Evolutionary conservation across 2,888 invertebrate genomes (phyloP), one percentile per base, ranked within the genome.

Genomic region (Amaurobius ferox): DNA sequence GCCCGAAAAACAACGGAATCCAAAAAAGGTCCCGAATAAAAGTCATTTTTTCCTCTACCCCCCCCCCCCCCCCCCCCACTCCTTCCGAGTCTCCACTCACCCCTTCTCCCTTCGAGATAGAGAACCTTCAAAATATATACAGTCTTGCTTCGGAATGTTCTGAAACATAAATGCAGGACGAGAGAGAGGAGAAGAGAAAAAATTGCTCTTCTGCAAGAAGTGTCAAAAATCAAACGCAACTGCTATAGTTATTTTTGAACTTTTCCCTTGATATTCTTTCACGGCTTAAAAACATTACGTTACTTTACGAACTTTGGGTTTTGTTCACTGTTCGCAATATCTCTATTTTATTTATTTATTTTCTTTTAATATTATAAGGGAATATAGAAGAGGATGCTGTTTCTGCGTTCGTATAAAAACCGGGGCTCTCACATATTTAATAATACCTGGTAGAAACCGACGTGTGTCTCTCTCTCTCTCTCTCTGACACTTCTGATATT

Each of bases 181-280:
- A 26, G 39, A 39, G 55, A 67, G 55, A 40, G 13, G 26, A n/a
- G 13, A 16, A 16, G 19, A 61, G 39, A 70, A 55, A 39, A 70
- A 64, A 64, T 26, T 26, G n/a, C n/a, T 48, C 71, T 71, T 64
- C 48, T 13, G 35, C n/a, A 23, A 39, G 39, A 83, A 77, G 83
- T 83, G 83, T 83, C 83, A 83, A 83, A 83, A 83, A 76, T 76
- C 76, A 71, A 83, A 76, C 76, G 70, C 32, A 66, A 64, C 81
- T 81, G 39, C 64, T 62, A n/a, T 81, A 66, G 48, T 74, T 81
- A 61, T 39, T 67, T 81, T 68, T 55, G 48, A 62, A n/a, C 29
- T 55, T 74, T 74, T 28, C 23, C 19, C 0, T 32, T n/a, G n/a
- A n/a, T n/a, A n/a, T 32, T 30, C 55, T 39, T 64, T 71, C 40